Evolutionary conservation across 2,888 invertebrate species (phyloP).

Genomic region (Phanerotoma sp.): DNA sequence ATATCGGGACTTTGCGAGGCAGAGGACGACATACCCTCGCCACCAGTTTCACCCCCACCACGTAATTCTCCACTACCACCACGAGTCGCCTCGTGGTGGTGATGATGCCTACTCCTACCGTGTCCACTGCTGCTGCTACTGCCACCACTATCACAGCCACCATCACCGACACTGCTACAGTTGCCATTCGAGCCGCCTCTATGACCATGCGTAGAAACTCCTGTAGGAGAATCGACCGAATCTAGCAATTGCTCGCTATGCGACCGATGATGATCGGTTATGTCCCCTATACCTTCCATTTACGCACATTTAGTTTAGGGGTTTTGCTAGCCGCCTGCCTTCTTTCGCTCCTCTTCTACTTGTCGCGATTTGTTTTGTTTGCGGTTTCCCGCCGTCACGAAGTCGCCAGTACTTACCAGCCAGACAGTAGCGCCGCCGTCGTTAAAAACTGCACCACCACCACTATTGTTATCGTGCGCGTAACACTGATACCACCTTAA

Average conservation of each 20-base stretch:
- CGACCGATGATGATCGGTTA: conserved; percentile 57
- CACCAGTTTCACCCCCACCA: conserved; percentile 46
- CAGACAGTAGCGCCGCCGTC: conserved; percentile 4
- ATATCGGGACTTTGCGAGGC: conserved; percentile 57
- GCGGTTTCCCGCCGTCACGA: background rate
- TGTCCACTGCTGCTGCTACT: conserved; percentile 30
- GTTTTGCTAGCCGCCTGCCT: conserved; percentile 4
- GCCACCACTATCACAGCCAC: conserved; percentile 18
- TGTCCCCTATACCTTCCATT: conserved; percentile 59
- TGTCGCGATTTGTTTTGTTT: background rate
- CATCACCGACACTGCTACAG: conserved; percentile 36
- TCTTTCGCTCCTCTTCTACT: conserved; percentile 3
- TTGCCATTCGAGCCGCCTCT: conserved; percentile 51
- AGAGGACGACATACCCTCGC: conserved; percentile 57
- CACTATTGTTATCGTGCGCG: background rate
- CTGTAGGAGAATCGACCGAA: conserved; percentile 58
- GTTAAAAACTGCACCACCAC: background rate
- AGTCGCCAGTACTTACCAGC: background rate
- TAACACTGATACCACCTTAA: conserved; percentile 12
- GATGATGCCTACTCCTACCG: conserved; percentile 39
- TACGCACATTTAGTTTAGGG: conserved; percentile 55
- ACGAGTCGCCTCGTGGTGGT: conserved; percentile 25
- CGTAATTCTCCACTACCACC: conserved; percentile 34
- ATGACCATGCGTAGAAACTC: conserved; percentile 55
- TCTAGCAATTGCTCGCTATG: conserved; percentile 58